Conservation (phyloP, 64 coral and sea anemone species). For the Anthopleura sola region DNA sequence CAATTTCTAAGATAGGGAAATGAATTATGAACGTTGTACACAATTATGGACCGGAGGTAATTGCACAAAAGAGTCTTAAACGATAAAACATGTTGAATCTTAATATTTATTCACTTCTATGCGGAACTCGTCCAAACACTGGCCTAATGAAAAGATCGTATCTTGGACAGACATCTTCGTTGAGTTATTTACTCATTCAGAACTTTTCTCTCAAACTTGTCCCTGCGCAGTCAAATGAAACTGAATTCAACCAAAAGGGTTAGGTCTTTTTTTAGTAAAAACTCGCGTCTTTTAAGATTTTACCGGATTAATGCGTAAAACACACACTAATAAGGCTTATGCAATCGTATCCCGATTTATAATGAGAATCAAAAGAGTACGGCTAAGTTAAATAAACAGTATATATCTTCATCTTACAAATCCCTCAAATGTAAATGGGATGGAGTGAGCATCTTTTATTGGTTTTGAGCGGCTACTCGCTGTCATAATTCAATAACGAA, state of each 20-base stretch:
- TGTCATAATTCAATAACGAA: neutral
- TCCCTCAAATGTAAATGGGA: neutral
- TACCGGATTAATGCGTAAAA: neutral
- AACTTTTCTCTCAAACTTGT: neutral
- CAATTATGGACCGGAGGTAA: conserved; percentile 29
- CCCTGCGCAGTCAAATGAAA: neutral
- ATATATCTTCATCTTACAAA: neutral
- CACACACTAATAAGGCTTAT: neutral
- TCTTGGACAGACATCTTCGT: neutral
- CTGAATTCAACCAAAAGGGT: neutral
- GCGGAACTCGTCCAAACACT: conserved; percentile 18
- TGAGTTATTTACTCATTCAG: conserved; percentile 1
- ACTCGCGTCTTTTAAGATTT: neutral
- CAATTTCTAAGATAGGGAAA: conserved; percentile 13
- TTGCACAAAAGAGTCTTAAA: conserved; percentile 21
- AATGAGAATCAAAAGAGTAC: conserved; percentile 13
- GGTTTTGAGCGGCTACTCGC: neutral
- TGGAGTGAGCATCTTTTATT: neutral
- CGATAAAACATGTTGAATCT: conserved; percentile 19
- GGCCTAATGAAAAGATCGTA: conserved; percentile 26
- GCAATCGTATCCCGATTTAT: neutral
- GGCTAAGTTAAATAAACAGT: conserved; percentile 9
- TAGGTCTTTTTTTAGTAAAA: neutral
- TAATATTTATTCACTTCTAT: conserved; percentile 19
- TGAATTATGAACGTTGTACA: conserved; percentile 8